These are phyloP conservation scores for Micromesistius poutassou DNA, from an alignment of 2,797 vertebrate species.

Conservation along the genomic window DNA sequence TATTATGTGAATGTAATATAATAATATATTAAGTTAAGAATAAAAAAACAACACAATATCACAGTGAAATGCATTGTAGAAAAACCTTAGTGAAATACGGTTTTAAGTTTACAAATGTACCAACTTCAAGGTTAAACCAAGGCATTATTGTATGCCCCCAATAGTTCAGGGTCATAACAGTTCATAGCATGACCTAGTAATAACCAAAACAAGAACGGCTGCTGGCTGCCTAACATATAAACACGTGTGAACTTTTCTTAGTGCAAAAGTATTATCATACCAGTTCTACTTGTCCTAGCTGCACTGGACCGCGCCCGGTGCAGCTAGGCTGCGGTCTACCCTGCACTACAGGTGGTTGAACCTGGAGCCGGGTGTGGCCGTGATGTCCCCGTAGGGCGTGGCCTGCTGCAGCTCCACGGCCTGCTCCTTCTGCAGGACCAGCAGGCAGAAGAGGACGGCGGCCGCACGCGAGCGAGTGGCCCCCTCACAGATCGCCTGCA, in stretches of 20 bases:
- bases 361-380: constrained; percentile 81
- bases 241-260: background rate
- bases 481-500: constrained; percentile 81
- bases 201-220: background rate
- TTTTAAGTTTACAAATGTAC: too few relatives aligned
- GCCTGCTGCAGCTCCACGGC: constrained; percentile 85
- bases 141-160: background rate
- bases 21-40: background rate
- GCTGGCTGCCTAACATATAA: background rate
- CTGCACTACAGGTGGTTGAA: constrained; percentile 58
- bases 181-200: too few relatives aligned
- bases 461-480: constrained; percentile 80
- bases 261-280: background rate
- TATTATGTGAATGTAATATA: background rate
- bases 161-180: too few relatives aligned
- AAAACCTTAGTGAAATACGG: too few relatives aligned
- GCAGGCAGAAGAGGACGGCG: constrained; percentile 85
- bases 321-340: background rate
- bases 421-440: constrained; percentile 88
- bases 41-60: too few relatives aligned
- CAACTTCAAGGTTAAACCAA: too few relatives aligned
- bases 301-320: background rate
- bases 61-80: too few relatives aligned
- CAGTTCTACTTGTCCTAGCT: background rate
- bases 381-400: constrained; percentile 86